phyloP scores from a whole-genome alignment of 2,113 vertebrate species.

The Muntiacus muntjak region DNA sequence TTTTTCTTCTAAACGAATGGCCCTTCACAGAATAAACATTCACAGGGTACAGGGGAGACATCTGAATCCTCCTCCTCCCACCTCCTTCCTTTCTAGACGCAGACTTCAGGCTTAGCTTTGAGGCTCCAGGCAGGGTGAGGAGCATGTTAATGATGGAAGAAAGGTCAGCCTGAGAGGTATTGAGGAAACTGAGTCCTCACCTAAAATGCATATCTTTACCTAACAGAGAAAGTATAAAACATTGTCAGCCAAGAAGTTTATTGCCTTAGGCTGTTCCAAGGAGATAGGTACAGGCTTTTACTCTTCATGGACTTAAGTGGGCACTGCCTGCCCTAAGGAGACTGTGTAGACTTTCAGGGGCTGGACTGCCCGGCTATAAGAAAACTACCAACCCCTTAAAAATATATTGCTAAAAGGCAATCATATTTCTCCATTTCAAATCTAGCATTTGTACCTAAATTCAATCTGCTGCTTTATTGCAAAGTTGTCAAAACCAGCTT shows the following conservation, averaged over 20 bases:
- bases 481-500: conserved; percentile 4
- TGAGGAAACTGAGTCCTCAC: background rate
- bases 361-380: background rate
- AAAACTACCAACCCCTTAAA: background rate
- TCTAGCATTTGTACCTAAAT: conserved; percentile 6
- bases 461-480: background rate
- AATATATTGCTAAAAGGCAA: background rate
- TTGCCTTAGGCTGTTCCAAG: background rate
- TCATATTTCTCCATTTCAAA: background rate
- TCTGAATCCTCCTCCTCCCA: background rate
- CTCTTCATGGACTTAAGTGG: background rate
- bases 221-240: background rate
- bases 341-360: background rate
- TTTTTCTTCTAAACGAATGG: conserved; percentile 28
- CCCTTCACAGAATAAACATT: background rate
- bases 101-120: background rate
- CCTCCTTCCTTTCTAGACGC: background rate
- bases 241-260: background rate
- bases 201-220: background rate
- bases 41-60: background rate
- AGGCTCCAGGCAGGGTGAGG: background rate
- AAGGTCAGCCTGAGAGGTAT: background rate
- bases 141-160: background rate
- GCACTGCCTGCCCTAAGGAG: background rate
- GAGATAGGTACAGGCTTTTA: background rate